A percentile compares a stretch with the other conserved stretches of the same genome.
phyloP scores from a whole-genome alignment of 1,140 invertebrate species.

The Apis mellifera region DNA sequence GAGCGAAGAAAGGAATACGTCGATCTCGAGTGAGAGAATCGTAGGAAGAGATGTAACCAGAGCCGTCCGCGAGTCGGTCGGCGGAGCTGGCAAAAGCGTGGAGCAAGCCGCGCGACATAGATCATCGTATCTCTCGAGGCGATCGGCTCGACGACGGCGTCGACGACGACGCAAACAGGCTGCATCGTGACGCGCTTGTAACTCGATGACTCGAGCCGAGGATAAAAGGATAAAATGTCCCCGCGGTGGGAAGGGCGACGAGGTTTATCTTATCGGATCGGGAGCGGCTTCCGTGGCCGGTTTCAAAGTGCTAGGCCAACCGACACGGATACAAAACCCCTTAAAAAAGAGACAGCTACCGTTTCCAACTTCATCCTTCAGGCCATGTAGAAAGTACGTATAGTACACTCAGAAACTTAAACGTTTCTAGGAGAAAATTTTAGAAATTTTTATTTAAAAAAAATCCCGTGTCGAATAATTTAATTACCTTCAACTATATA shows the following conservation, averaged over 20 bases:
- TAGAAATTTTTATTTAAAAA: no score
- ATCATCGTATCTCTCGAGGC: slow-evolving; percentile 62
- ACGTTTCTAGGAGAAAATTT: no score
- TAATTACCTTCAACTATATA: no score
- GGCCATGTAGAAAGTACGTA: no score
- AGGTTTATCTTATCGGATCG: slow-evolving; percentile 66
- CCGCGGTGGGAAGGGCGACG: slow-evolving; percentile 35
- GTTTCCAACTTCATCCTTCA: not conserved
- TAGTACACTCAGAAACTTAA: no score
- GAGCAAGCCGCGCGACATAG: slow-evolving; percentile 62
- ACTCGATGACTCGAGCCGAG: slow-evolving; percentile 39
- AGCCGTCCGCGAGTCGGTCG: not conserved
- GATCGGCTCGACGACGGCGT: slow-evolving; percentile 52
- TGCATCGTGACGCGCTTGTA: slow-evolving; percentile 41
- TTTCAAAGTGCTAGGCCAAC: slow-evolving; percentile 63
- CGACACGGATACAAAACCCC: slow-evolving; percentile 20
- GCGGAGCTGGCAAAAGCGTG: slow-evolving; percentile 57
- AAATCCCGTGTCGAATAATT: no score
- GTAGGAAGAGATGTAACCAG: no score
- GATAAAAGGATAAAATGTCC: slow-evolving; percentile 33
- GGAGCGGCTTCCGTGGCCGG: slow-evolving; percentile 60
- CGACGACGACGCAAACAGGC: slow-evolving; percentile 48
- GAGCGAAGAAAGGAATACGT: no score
- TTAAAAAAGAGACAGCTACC: slow-evolving; percentile 25
- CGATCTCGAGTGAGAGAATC: no score